Evolutionary conservation across 2,888 invertebrate species (phyloP).

Genomic region (Seira ritae): DNA sequence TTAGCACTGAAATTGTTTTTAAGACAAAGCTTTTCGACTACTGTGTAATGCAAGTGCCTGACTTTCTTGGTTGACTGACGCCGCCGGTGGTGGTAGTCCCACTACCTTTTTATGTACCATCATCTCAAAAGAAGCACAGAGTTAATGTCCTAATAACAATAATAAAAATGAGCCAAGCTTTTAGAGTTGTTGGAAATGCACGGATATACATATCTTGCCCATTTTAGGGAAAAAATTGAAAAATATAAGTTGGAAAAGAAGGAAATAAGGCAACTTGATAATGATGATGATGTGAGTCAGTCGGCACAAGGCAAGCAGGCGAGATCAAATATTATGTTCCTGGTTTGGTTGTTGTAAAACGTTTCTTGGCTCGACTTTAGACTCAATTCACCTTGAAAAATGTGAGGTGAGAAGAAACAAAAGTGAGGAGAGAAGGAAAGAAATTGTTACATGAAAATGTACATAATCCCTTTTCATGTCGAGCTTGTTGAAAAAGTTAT

Average conservation of each 20-base stretch:
- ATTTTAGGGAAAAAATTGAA: background rate
- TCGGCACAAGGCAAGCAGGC: background rate
- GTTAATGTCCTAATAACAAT: background rate
- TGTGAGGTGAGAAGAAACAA: too few relatives aligned
- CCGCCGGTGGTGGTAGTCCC: background rate
- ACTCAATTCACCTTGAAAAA: too few relatives aligned
- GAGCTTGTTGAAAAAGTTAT: background rate
- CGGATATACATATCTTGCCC: background rate
- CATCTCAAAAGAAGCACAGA: background rate
- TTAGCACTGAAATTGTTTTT: background rate
- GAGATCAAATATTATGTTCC: background rate
- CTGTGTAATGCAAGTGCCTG: background rate
- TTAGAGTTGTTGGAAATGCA: background rate
- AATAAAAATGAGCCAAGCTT: background rate
- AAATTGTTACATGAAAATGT: background rate
- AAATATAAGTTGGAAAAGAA: background rate
- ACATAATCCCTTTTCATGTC: background rate
- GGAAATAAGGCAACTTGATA: background rate
- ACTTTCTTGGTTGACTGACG: background rate
- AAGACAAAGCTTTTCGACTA: slow-evolving; percentile 20
- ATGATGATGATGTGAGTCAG: background rate
- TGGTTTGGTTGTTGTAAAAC: background rate
- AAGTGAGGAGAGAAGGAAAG: background rate
- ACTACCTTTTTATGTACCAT: background rate
- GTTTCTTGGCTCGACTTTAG: too few relatives aligned